A percentile compares a stretch with the other conserved stretches of the same genome.
Evolutionary conservation across 2,113 vertebrate genomes (phyloP).

Genomic region (Microtus pennsylvanicus): DNA sequence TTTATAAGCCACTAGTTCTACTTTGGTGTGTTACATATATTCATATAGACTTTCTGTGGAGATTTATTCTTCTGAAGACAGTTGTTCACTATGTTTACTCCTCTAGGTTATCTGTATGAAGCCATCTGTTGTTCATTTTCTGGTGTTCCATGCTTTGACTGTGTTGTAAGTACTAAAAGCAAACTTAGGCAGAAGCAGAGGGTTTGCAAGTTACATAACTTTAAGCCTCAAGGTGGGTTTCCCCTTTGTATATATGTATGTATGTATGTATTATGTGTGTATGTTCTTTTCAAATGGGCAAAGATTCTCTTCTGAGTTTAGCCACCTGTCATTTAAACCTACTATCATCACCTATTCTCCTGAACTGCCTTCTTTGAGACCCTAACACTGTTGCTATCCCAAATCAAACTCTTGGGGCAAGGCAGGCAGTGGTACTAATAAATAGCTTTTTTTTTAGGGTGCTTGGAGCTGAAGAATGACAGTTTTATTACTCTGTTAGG

Average conservation of each 20-base stretch:
- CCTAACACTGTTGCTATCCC: not conserved
- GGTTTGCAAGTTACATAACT: slow-evolving; percentile 45
- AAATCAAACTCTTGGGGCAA: slow-evolving; percentile 35
- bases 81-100: slow-evolving; percentile 78
- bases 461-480: not conserved
- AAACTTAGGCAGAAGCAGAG: slow-evolving; percentile 66
- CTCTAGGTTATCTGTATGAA: slow-evolving; percentile 75
- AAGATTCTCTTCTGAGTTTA: slow-evolving; percentile 42
- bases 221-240: slow-evolving; percentile 43
- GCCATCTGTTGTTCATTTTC: slow-evolving; percentile 85
- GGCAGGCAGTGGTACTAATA: slow-evolving; percentile 11
- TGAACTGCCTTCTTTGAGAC: slow-evolving; percentile 12
- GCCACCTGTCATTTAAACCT: slow-evolving; percentile 40
- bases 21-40: slow-evolving; percentile 53
- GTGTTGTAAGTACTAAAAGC: slow-evolving; percentile 76
- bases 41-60: slow-evolving; percentile 47
- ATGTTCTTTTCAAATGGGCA: slow-evolving; percentile 22
- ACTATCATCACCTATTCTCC: not conserved
- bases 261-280: too few species aligned
- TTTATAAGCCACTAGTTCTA: slow-evolving; percentile 25
- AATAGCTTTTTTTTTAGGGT: slow-evolving; percentile 30
- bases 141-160: slow-evolving; percentile 80
- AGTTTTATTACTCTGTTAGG: slow-evolving; percentile 42
- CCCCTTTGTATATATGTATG: not conserved
- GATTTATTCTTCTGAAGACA: slow-evolving; percentile 70